Conservation (phyloP, 2,113 vertebrate genomes). For the Hystrix brachyura region DNA sequence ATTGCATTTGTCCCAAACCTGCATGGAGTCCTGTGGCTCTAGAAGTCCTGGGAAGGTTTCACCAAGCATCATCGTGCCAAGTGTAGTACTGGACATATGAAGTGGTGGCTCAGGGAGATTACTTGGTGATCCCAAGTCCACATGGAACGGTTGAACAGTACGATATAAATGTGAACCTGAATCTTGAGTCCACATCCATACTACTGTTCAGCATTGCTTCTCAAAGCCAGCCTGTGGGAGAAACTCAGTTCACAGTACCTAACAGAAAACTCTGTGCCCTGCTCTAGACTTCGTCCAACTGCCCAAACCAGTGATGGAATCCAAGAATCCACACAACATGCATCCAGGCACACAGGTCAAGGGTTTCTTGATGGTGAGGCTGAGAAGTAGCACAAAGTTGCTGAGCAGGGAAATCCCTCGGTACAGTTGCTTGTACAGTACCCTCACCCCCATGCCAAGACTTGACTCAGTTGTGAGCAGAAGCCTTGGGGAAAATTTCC, state of each 20-base stretch:
- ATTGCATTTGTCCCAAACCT: neutral
- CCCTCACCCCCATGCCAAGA: neutral
- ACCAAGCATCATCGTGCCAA: neutral
- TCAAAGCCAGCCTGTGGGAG: neutral
- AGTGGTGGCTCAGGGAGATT: neutral
- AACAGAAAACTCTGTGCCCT: neutral
- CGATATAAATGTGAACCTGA: neutral
- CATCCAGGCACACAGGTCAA: neutral
- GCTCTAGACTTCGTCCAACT: slow-evolving; percentile 32
- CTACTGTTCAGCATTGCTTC: neutral
- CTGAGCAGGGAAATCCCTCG: neutral
- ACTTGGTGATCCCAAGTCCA: neutral
- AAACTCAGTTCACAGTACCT: neutral
- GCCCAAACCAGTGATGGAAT: neutral
- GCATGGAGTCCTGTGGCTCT: neutral
- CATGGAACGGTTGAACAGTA: neutral
- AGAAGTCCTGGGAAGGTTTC: neutral
- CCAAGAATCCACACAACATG: neutral
- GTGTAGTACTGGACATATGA: neutral
- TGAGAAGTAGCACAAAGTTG: neutral
- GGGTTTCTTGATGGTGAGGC: neutral
- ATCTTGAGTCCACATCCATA: neutral
- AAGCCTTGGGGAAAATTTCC: neutral
- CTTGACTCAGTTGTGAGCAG: neutral
- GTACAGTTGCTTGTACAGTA: neutral